Evolutionary conservation across 2,888 invertebrate species (phyloP).

Genomic region (Drosophila vallismaia): DNA sequence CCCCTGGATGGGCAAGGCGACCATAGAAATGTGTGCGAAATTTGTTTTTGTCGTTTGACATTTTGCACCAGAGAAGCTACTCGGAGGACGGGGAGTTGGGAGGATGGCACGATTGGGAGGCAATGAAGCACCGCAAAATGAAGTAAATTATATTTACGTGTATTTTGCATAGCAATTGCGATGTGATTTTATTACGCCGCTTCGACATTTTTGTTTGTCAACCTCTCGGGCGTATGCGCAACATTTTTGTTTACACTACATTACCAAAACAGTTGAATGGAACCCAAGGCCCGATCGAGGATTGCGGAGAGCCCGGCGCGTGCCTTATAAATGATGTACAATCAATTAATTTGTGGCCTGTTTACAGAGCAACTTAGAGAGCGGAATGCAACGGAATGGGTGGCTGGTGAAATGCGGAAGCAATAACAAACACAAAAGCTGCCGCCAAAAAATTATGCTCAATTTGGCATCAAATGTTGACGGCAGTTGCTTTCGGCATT

Average conservation of each 20-base stretch:
- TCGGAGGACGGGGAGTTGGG: background rate
- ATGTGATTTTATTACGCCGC: slow-evolving; percentile 42
- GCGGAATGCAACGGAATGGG: slow-evolving; percentile 1
- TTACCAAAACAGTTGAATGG: slow-evolving; percentile 47
- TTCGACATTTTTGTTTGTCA: background rate
- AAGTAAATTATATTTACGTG: slow-evolving; percentile 76
- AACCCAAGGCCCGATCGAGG: background rate
- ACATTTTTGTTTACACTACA: slow-evolving; percentile 62
- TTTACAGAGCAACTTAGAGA: slow-evolving; percentile 62
- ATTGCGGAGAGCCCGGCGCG: slow-evolving; percentile 39
- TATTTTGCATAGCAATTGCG: slow-evolving; percentile 74
- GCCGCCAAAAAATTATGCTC: slow-evolving; percentile 56
- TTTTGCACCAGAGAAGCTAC: slow-evolving; percentile 20
- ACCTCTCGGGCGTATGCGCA: slow-evolving; percentile 51
- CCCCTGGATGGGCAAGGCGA: slow-evolving; percentile 40
- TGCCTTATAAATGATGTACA: slow-evolving; percentile 77
- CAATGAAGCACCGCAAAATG: slow-evolving; percentile 64
- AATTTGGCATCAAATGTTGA: slow-evolving; percentile 62
- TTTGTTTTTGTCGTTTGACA: slow-evolving; percentile 62
- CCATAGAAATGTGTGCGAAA: slow-evolving; percentile 73
- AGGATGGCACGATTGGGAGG: slow-evolving; percentile 20
- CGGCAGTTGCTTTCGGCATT: slow-evolving; percentile 51
- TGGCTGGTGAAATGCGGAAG: slow-evolving; percentile 6
- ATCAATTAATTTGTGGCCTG: slow-evolving; percentile 74
- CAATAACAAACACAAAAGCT: slow-evolving; percentile 50